phyloP scores from a whole-genome alignment of 2,797 vertebrate genomes.

The Leuciscus waleckii region DNA sequence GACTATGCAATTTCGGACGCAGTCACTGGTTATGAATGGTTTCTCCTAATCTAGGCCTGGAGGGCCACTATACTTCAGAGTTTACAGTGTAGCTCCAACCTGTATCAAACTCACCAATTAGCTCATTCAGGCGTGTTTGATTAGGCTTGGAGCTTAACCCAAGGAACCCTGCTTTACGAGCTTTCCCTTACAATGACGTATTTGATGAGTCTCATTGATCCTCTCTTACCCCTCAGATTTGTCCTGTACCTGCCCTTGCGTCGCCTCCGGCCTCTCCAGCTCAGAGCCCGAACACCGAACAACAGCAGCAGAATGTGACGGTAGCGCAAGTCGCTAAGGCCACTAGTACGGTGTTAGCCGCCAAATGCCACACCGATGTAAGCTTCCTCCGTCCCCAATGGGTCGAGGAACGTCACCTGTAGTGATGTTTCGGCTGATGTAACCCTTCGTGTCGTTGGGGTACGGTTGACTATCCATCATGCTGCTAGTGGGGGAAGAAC shows the following conservation, averaged over 20 bases:
- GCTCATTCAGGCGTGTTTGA: background rate
- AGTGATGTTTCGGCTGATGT: constrained; percentile 78
- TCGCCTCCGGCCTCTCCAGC: constrained; percentile 76
- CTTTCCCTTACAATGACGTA: constrained; percentile 73
- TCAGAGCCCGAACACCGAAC: constrained; percentile 74
- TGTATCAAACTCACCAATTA: background rate
- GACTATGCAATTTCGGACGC: background rate
- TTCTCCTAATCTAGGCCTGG: constrained; percentile 6
- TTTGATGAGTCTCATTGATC: constrained; percentile 80
- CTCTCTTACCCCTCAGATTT: constrained; percentile 66
- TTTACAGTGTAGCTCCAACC: background rate
- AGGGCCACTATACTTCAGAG: background rate
- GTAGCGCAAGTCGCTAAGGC: constrained; percentile 77
- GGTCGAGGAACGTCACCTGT: constrained; percentile 54
- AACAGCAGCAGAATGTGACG: constrained; percentile 83
- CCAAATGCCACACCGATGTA: constrained; percentile 72
- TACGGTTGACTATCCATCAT: constrained; percentile 79
- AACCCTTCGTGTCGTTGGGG: constrained; percentile 82
- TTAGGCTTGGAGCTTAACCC: background rate
- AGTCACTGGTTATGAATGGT: background rate
- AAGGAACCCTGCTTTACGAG: constrained; percentile 63
- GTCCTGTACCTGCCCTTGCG: constrained; percentile 82
- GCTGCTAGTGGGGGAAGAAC: constrained; percentile 56
- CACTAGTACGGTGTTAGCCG: constrained; percentile 76
- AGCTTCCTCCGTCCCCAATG: constrained; percentile 62